Conservation (phyloP, 2,113 vertebrate species). For the Gopherus flavomarginatus region DNA sequence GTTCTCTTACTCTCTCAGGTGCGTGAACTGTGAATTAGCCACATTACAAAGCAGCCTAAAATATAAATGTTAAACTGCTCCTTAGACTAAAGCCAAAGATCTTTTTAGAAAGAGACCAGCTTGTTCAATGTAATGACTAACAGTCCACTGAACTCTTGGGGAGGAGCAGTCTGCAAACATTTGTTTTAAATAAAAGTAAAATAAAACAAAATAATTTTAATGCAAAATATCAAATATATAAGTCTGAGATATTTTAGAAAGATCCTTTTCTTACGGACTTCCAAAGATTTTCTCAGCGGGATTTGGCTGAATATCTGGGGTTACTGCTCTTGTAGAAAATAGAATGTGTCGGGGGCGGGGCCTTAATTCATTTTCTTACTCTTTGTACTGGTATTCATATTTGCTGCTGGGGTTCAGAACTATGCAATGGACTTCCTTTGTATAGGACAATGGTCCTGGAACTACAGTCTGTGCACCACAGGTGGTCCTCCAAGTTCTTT, state of each 20-base stretch:
- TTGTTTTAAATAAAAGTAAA: not conserved
- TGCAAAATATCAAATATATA: not conserved
- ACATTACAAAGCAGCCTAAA: not conserved
- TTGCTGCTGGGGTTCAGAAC: not conserved
- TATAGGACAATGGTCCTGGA: not conserved
- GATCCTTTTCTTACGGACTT: not conserved
- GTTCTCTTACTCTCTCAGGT: not conserved
- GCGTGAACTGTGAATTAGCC: not conserved
- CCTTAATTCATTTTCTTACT: not conserved
- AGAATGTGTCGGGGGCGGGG: not conserved
- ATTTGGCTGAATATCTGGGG: not conserved
- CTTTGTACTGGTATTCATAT: not conserved
- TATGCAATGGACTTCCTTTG: not conserved
- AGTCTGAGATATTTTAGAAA: not conserved
- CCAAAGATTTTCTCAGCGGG: not conserved
- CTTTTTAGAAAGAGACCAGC: not conserved
- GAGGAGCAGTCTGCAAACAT: rapidly evolving
- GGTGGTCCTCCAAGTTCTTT: not conserved
- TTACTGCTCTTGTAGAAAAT: not conserved
- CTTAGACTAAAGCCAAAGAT: rapidly evolving
- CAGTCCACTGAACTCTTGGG: not conserved
- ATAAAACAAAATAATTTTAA: not conserved
- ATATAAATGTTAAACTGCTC: not conserved
- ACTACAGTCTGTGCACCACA: not conserved
- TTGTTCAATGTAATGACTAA: not conserved